Conservation (phyloP, 64 coral and sea anemone genomes). For the Cladopsammia gracilis region DNA sequence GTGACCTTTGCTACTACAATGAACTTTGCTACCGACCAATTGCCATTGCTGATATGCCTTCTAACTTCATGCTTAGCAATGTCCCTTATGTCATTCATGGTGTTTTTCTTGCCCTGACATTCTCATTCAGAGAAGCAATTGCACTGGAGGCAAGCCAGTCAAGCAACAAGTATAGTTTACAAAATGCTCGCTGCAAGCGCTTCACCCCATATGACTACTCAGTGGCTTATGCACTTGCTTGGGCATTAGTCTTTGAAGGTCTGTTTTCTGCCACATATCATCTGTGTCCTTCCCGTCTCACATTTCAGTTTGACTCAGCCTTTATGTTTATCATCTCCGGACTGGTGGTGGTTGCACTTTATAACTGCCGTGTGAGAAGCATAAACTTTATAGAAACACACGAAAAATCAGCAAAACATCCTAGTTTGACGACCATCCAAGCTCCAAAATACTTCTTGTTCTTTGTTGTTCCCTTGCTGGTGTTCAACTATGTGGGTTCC, state of each 20-base stretch:
- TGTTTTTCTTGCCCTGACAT: slow-evolving; percentile 60
- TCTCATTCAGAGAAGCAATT: slow-evolving; percentile 86
- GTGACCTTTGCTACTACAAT: slow-evolving; percentile 92
- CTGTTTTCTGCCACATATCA: slow-evolving; percentile 93
- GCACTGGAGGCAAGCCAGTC: slow-evolving; percentile 8
- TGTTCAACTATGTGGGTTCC: slow-evolving; percentile 89
- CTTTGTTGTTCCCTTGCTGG: slow-evolving; percentile 84
- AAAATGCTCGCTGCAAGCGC: background rate
- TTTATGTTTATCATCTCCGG: slow-evolving; percentile 97
- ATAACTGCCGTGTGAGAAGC: slow-evolving; percentile 67
- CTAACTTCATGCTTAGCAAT: slow-evolving; percentile 93
- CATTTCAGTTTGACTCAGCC: slow-evolving; percentile 95
- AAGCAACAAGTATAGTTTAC: background rate
- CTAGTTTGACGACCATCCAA: slow-evolving; percentile 75
- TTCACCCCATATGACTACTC: slow-evolving; percentile 82
- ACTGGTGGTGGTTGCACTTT: slow-evolving; percentile 81
- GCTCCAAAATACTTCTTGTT: slow-evolving; percentile 95
- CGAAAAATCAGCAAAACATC: background rate
- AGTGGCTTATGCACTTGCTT: slow-evolving; percentile 83
- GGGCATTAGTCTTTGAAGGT: slow-evolving; percentile 88
- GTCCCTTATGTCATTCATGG: slow-evolving; percentile 88
- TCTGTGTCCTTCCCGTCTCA: slow-evolving; percentile 87
- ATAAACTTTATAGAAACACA: background rate
- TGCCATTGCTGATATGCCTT: slow-evolving; percentile 87
- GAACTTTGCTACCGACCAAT: slow-evolving; percentile 94